Evolutionary conservation across 2,113 vertebrate species (phyloP).

Genomic region (Hippolais icterina): DNA sequence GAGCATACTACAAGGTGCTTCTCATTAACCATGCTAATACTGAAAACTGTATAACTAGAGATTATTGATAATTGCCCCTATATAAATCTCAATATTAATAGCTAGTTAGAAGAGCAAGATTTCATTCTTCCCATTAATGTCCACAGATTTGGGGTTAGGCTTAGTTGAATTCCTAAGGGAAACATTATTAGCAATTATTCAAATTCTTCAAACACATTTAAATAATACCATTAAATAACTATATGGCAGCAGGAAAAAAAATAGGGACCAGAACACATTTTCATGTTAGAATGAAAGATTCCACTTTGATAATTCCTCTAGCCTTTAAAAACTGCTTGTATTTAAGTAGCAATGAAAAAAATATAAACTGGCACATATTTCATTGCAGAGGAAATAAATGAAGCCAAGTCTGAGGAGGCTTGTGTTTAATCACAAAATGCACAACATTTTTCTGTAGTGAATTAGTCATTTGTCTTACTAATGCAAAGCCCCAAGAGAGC

Average conservation of each 20-base stretch:
- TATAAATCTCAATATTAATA: neutral
- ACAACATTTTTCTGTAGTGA: constrained; percentile 56
- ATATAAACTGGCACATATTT: constrained; percentile 70
- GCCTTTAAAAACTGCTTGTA: constrained; percentile 62
- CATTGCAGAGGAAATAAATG: constrained; percentile 67
- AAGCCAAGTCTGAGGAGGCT: constrained; percentile 20
- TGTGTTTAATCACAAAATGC: constrained; percentile 72
- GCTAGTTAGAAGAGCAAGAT: neutral
- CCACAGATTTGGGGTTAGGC: neutral
- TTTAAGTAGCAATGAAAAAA: constrained; percentile 72
- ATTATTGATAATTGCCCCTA: neutral
- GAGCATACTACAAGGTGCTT: neutral
- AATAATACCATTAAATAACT: neutral
- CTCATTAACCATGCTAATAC: neutral
- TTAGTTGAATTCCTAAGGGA: neutral
- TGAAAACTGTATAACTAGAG: neutral
- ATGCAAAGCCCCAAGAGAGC: constrained; percentile 18
- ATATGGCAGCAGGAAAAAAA: neutral
- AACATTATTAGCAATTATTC: neutral
- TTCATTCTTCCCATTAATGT: neutral
- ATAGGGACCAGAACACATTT: neutral
- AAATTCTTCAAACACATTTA: neutral
- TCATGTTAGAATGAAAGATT: constrained; percentile 18
- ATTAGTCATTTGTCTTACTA: constrained; percentile 71
- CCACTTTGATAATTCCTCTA: constrained; percentile 34